These are phyloP conservation scores for Serripes groenlandicus DNA, from an alignment of 2,888 invertebrate genomes.

Conservation along the genomic window DNA sequence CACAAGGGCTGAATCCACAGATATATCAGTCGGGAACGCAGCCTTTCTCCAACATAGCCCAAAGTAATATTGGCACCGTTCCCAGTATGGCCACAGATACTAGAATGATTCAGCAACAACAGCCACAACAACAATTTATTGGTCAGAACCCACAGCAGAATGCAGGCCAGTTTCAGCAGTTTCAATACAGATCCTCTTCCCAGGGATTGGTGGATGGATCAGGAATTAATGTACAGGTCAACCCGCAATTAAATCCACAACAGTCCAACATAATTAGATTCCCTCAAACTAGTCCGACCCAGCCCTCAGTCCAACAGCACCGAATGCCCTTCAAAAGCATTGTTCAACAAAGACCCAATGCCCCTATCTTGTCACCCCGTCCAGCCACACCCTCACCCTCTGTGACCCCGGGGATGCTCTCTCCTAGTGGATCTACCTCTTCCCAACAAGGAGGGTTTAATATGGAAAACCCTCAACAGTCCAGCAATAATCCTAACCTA, in stretches of 20 bases:
- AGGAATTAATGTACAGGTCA: constrained; percentile 45
- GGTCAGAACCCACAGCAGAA: constrained; percentile 49
- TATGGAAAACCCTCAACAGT: constrained; percentile 46
- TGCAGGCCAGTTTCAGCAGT: constrained; percentile 55
- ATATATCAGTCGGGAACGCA: constrained; percentile 50
- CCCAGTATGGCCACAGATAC: constrained; percentile 45
- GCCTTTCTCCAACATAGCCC: constrained; percentile 29
- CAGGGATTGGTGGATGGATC: constrained; percentile 47
- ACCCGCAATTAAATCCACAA: constrained; percentile 14
- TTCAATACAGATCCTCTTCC: constrained; percentile 27
- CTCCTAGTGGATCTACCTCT: constrained; percentile 74
- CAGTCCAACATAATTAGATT: constrained; percentile 71
- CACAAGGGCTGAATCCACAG: constrained; percentile 38
- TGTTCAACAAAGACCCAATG: constrained; percentile 68
- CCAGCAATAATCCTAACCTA: constrained; percentile 47
- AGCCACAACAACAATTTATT: constrained; percentile 59
- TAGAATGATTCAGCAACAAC: constrained; percentile 60
- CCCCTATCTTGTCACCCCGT: constrained; percentile 76
- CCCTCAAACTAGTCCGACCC: constrained; percentile 76
- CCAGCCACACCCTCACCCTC: constrained; percentile 73
- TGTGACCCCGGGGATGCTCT: constrained; percentile 58
- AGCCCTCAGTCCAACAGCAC: constrained; percentile 58
- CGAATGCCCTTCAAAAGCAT: constrained; percentile 57
- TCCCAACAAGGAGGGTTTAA: constrained; percentile 70
- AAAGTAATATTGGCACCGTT: not conserved